Base-by-base conservation (phyloP, 2,113 vertebrate species). In the Hoplias malabaricus region DNA sequence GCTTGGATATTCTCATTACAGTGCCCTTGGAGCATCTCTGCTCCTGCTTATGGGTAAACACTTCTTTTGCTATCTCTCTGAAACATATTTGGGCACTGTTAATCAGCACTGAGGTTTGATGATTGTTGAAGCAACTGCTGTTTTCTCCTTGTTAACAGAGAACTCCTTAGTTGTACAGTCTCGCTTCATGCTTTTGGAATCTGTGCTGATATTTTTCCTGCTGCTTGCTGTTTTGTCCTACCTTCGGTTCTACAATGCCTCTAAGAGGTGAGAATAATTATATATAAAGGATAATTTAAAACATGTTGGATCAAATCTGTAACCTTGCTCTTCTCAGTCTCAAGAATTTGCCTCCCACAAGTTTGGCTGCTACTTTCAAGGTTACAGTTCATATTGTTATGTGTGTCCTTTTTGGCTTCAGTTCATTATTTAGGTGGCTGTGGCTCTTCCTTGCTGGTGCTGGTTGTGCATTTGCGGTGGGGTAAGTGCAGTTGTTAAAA, bases 151-250 rank as follows among this genome's bases (percentile, higher is more conserved):
- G 59, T 53, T 25, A 36, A 40, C 86, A 93, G 98, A 99, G 83
- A 99, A 99, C 19, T 90, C 96, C 23, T 85, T 99, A 63, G 94
- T 98, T 79, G 96, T 96, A 38, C 98, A 99, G 82, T 94, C 97
- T 0, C 92, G 96, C 4, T 93, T 99, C 84, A 96, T 99, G 94
- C 89, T 99, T 0, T 85, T 99, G 92, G 98, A 99, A 75, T 94
- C 96, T 0, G 73, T 95, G 25, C 70, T 99, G 43, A 98, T 98
- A 75, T 99, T 97, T 87, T 98, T 99, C 73, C 88, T 95, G 53
- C 89, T 99, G 0, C 50, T 95, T 85, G 91, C 96, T 1, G 88
- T 96, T 83, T 72, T 98, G 73, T 95, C 93, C 43, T 98, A 96
- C 81, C 86, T 99, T 79, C 94, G 93, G 67, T 98, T 98, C 87